Conservation (phyloP, 2,888 invertebrate species). For the Pristionchus japonicus region DNA sequence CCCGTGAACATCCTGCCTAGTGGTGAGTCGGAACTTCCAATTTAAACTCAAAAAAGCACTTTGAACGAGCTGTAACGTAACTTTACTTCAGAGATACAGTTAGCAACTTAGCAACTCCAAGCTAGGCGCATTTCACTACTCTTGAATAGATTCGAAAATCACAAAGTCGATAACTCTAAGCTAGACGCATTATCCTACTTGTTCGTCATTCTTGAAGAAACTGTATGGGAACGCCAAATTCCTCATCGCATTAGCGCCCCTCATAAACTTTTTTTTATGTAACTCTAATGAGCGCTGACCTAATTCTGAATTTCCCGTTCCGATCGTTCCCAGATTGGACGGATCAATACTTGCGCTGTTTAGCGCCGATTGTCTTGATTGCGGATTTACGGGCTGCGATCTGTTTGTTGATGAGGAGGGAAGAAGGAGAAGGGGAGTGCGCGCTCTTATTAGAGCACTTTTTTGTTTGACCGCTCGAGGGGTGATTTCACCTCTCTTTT, state of each 20-base stretch:
- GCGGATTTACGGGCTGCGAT: conserved; percentile 4
- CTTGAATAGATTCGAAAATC: no score
- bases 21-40: background rate
- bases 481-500: background rate
- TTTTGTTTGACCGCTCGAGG: conserved; percentile 36
- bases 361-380: background rate
- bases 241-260: background rate
- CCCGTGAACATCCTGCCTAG: conserved; percentile 27
- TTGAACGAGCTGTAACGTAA: no score
- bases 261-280: background rate
- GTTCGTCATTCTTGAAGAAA: no score
- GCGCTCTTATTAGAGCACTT: conserved; percentile 17
- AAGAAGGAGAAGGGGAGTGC: background rate
- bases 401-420: conserved; percentile 31
- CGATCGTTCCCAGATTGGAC: background rate
- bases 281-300: no score
- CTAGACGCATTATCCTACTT: no score
- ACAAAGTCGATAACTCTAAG: no score
- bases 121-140: no score
- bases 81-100: no score
- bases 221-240: no score
- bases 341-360: conserved; percentile 13
- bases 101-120: no score
- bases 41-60: background rate
- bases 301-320: background rate